Evolutionary conservation across 2,888 invertebrate genomes (phyloP).

Genomic region (Pomacea canaliculata): DNA sequence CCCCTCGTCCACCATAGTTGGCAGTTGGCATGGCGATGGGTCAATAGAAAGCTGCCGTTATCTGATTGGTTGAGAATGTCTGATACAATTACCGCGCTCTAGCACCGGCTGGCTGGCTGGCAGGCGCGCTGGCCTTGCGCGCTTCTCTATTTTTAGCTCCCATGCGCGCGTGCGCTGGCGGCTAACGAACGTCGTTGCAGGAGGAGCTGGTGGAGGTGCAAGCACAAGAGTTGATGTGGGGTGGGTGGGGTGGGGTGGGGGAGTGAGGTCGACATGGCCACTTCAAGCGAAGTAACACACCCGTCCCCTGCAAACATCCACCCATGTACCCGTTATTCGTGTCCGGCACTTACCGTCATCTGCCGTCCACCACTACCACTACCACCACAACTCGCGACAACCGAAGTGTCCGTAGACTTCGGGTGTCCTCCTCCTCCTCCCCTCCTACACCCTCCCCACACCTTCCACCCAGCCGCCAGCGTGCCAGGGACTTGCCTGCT

Average conservation of each 20-base stretch:
- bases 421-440: too few species aligned
- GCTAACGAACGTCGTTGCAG: not conserved
- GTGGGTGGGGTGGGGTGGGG: not conserved
- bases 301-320: too few species aligned
- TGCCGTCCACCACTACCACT: too few species aligned
- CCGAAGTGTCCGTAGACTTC: too few species aligned
- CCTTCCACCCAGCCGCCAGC: too few species aligned
- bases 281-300: not conserved
- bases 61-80: slow-evolving; percentile 32
- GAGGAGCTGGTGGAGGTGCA: not conserved
- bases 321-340: too few species aligned
- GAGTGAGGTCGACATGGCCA: not conserved
- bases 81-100: slow-evolving; percentile 26
- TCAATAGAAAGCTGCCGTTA: slow-evolving; percentile 28
- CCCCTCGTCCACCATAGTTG: not conserved
- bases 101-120: not conserved
- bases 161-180: slow-evolving; percentile 19
- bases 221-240: not conserved
- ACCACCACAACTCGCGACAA: too few species aligned
- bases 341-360: too few species aligned
- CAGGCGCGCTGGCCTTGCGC: slow-evolving; percentile 1
- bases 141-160: not conserved
- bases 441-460: too few species aligned
- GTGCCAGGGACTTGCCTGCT: too few species aligned
- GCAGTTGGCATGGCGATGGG: slow-evolving; percentile 36